These are phyloP conservation scores for Hyppa rectilinea DNA, from an alignment of 2,888 invertebrate genomes.

Conservation along the genomic window DNA sequence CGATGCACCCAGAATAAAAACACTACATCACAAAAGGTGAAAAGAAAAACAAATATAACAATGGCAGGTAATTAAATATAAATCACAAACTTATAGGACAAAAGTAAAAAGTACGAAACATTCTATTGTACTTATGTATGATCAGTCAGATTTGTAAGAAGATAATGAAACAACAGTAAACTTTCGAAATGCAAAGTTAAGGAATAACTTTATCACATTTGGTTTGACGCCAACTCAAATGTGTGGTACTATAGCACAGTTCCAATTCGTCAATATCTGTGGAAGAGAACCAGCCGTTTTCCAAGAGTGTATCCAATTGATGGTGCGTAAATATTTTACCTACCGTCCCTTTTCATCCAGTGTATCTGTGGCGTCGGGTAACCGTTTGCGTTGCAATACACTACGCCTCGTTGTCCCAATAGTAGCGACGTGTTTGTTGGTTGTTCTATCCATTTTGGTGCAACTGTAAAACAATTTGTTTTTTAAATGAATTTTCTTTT, in stretches of 20 bases:
- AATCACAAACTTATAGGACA: too few relatives aligned
- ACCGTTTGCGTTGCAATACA: constrained; percentile 95
- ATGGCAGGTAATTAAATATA: too few relatives aligned
- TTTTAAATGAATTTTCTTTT: neutral
- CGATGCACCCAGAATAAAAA: too few relatives aligned
- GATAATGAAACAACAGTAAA: neutral
- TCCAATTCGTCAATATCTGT: neutral
- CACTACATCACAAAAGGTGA: too few relatives aligned
- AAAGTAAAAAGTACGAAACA: neutral
- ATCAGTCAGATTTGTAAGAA: neutral
- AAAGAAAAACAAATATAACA: too few relatives aligned
- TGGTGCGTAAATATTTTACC: constrained; percentile 59
- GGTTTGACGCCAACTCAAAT: neutral
- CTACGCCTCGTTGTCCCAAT: constrained; percentile 93
- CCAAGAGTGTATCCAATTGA: constrained; percentile 20
- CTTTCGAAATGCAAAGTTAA: neutral
- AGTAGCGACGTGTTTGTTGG: constrained; percentile 93
- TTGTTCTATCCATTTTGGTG: constrained; percentile 94
- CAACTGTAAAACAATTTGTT: constrained; percentile 88
- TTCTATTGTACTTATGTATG: neutral
- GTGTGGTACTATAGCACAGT: neutral
- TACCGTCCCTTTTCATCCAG: constrained; percentile 94
- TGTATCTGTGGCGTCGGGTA: constrained; percentile 94
- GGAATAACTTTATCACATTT: neutral
- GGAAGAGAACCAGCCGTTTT: neutral